Base-by-base conservation (phyloP, 2,797 vertebrate genomes). In the Xiphophorus birchmanni region DNA sequence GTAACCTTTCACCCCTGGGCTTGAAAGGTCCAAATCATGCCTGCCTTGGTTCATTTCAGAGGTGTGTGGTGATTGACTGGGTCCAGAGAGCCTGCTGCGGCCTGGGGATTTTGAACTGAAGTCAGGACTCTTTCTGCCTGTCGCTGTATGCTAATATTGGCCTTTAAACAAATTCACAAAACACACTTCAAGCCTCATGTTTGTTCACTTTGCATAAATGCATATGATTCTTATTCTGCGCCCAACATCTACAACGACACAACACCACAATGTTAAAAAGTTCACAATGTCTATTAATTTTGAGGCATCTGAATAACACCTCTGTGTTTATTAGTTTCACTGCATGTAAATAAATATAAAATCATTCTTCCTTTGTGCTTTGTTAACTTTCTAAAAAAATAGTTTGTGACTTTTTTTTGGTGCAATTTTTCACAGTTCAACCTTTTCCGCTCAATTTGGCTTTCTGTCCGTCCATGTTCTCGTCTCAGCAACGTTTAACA, bases 181-280 rank as follows among this genome's bases (percentile, higher is more conserved):
- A 95, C 93, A 94, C 94, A 90, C 93, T 93, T 92, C 88, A 82
- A 80, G 85, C 82, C 90, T 85, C 83, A 81, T 91, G 92, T 94
- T 93, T 92, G 87, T 85, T 90, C 91, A 92, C 95, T 95, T 72
- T 95, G 95, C 94, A 96, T 96, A 95, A 96, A 96, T 96, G 95
- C 95, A 96, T 95, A 95, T 94, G 93, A 94, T 94, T 95, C 93
- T 91, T 63, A 91, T 93, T 93, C 90, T 32, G 82, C 40, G 80
- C 80, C 50, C 26, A 90, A 88, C 90, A 90, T 85, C 84, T 48
- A 77, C 90, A 86, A 74, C 88, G 77, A 73, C 42, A 65, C 65
- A 37, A 86, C 87, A 75, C 74, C 74, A 76, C 58, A 82, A 77
- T 65, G 86, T 77, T 86, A 87, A 81, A 93, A 95, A 94, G 92